A percentile compares a stretch with the other conserved stretches of the same genome.
Conservation (phyloP, 2,113 vertebrate species). For the Aphelocoma coerulescens region DNA sequence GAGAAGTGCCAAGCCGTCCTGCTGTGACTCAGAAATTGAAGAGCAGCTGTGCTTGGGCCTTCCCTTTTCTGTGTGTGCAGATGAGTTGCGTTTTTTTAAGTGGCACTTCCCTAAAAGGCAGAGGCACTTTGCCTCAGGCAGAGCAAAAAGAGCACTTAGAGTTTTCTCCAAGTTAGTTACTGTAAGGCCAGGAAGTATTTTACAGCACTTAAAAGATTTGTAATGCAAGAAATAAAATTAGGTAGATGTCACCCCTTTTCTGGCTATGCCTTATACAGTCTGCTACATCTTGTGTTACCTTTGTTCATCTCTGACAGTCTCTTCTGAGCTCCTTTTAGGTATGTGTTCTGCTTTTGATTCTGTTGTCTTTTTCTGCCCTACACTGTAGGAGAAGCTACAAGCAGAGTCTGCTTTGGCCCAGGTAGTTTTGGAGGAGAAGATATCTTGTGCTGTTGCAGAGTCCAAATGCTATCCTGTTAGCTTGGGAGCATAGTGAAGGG, state of each 20-base stretch:
- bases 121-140: neutral
- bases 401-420: neutral
- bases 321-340: neutral
- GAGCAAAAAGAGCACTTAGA: neutral
- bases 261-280: neutral
- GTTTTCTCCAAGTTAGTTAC: neutral
- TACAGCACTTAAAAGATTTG: neutral
- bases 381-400: neutral
- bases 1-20: neutral
- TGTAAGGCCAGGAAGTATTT: neutral
- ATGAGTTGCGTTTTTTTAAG: neutral
- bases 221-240: neutral
- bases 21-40: neutral
- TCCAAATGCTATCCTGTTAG: neutral
- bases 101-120: neutral
- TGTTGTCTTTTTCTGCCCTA: neutral
- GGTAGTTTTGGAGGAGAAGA: neutral
- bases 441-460: neutral
- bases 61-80: neutral
- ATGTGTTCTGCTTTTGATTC: neutral
- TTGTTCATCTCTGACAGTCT: neutral
- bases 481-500: neutral
- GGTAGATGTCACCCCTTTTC: neutral
- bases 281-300: neutral
- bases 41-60: neutral